These are phyloP conservation scores for Poeciliopsis prolifica DNA, from an alignment of 2,113 vertebrate species.

Conservation along the genomic window DNA sequence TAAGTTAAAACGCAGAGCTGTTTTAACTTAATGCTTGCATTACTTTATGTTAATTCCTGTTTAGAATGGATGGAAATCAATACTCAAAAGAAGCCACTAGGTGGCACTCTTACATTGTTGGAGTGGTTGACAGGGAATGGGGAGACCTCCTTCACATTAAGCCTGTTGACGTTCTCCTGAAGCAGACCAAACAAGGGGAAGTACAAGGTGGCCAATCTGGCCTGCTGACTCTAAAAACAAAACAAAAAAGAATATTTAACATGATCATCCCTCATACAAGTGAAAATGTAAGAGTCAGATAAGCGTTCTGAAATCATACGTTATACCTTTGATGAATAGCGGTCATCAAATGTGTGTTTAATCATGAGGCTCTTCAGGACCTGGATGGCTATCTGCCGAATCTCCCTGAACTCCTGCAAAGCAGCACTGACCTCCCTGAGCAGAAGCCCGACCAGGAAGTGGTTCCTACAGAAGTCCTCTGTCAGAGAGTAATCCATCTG, in stretches of 20 bases:
- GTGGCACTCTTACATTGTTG: constrained; percentile 82
- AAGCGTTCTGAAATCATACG: not conserved
- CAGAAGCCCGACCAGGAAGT: constrained; percentile 95
- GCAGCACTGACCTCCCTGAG: constrained; percentile 92
- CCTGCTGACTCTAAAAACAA: constrained; percentile 88
- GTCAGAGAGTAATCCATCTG: constrained; percentile 95
- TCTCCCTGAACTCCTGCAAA: constrained; percentile 92
- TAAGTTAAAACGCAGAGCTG: not conserved
- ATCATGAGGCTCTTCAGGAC: constrained; percentile 97
- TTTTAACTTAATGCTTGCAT: not conserved
- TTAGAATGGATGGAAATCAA: not conserved
- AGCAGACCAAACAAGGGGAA: constrained; percentile 94
- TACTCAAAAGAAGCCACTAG: constrained; percentile 52
- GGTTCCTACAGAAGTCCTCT: constrained; percentile 97
- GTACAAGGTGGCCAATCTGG: constrained; percentile 94
- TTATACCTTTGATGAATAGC: constrained; percentile 90
- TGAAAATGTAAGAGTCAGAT: not conserved
- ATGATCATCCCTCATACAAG: not conserved
- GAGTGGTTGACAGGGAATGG: constrained; percentile 86
- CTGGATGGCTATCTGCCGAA: constrained; percentile 90
- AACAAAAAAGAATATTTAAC: constrained; percentile 5
- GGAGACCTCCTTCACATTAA: constrained; percentile 92
- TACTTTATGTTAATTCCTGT: not conserved
- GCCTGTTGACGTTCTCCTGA: constrained; percentile 95
- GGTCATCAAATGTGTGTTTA: constrained; percentile 96